A percentile compares a stretch with the other conserved stretches of the same genome.
These are phyloP conservation scores for Augochlorella aurata DNA, from an alignment of 2,888 invertebrate genomes.

Conservation along the genomic window DNA sequence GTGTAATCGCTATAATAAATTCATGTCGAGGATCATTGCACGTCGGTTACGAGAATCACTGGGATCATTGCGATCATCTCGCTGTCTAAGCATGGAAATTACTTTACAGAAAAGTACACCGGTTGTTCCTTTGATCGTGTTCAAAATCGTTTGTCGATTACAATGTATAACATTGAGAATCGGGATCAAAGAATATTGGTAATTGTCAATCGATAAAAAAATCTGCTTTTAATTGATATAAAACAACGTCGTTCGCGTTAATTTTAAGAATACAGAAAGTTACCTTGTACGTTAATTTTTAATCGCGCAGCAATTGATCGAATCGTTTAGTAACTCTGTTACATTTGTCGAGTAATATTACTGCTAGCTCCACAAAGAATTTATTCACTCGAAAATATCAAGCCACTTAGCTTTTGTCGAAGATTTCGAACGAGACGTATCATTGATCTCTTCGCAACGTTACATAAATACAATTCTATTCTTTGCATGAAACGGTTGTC, in stretches of 20 bases:
- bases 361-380: background rate
- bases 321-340: background rate
- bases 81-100: background rate
- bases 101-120: background rate
- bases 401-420: background rate
- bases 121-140: background rate
- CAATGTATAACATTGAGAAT: background rate
- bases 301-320: background rate
- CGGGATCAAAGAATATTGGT: background rate
- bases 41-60: constrained; percentile 4
- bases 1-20: constrained; percentile 36
- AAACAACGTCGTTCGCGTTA: background rate
- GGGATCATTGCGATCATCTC: background rate
- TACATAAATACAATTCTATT: background rate
- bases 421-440: background rate
- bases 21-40: constrained; percentile 22
- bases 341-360: background rate
- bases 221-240: background rate
- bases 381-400: background rate
- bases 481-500: background rate
- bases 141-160: background rate
- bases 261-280: background rate
- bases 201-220: too few species aligned
- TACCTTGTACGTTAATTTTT: background rate
- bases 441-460: background rate